A percentile compares a stretch with the other conserved stretches of the same genome.
These are phyloP conservation scores for Podotricha telesiphe DNA, from an alignment of 2,888 invertebrate genomes.

Conservation along the genomic window DNA sequence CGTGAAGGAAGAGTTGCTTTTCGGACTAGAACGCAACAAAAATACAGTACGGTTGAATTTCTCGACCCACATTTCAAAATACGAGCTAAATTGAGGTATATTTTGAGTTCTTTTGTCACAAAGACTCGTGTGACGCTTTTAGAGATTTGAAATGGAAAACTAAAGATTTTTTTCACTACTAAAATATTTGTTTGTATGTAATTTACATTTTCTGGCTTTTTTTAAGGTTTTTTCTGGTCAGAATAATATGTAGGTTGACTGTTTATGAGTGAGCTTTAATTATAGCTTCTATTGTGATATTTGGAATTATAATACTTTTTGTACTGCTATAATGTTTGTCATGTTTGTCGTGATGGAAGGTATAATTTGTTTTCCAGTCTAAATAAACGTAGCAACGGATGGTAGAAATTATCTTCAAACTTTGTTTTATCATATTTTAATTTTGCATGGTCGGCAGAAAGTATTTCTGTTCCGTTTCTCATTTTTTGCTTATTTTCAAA, in stretches of 20 bases:
- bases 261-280: constrained; percentile 6
- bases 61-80: constrained; percentile 35
- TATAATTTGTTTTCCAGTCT: neutral
- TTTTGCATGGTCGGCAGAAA: neutral
- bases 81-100: constrained; percentile 34
- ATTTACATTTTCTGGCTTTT: constrained; percentile 12
- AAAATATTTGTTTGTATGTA: constrained; percentile 20
- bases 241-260: neutral
- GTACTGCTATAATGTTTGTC: neutral
- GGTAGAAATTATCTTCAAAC: neutral
- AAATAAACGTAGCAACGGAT: neutral
- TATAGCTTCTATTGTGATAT: constrained; percentile 8
- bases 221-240: constrained; percentile 5
- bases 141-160: constrained; percentile 31
- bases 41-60: constrained; percentile 31
- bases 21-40: constrained; percentile 24
- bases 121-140: constrained; percentile 29
- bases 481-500: neutral
- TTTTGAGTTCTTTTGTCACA: constrained; percentile 34
- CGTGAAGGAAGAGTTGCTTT: constrained; percentile 26
- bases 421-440: neutral
- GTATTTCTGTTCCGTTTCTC: neutral
- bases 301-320: neutral
- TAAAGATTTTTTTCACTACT: constrained; percentile 13
- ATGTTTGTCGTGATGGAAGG: neutral